These are phyloP conservation scores for Potamarius usumacintae DNA, from an alignment of 2,113 vertebrate species.

Conservation along the genomic window DNA sequence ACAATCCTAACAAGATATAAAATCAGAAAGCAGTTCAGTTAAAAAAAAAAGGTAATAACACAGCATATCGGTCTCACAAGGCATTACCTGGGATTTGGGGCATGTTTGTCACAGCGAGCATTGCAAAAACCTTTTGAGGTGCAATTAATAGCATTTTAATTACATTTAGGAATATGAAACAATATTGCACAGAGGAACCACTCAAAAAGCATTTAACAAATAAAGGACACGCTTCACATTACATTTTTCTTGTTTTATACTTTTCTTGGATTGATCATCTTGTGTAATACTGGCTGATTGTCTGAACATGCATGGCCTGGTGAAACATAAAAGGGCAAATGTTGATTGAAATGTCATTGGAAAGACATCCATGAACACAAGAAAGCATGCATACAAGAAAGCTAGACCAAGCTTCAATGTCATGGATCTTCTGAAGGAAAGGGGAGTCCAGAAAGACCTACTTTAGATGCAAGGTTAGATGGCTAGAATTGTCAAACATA, in stretches of 20 bases:
- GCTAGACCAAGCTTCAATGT: background rate
- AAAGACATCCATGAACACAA: background rate
- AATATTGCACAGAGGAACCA: background rate
- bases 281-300: background rate
- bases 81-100: no score
- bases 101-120: no score
- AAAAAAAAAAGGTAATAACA: no score
- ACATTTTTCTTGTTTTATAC: background rate
- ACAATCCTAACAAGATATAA: no score
- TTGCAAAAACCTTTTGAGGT: no score
- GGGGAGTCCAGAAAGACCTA: background rate
- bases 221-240: background rate
- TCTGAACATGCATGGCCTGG: background rate
- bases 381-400: background rate
- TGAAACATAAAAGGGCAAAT: background rate
- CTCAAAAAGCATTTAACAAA: background rate
- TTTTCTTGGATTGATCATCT: background rate
- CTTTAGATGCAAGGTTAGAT: background rate
- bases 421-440: background rate
- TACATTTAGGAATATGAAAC: background rate
- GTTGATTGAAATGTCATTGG: background rate
- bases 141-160: background rate
- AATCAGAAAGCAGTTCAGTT: no score
- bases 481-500: background rate
- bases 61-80: no score